Conservation (phyloP, 2,888 invertebrate genomes). For the Podabrus alpinus region DNA sequence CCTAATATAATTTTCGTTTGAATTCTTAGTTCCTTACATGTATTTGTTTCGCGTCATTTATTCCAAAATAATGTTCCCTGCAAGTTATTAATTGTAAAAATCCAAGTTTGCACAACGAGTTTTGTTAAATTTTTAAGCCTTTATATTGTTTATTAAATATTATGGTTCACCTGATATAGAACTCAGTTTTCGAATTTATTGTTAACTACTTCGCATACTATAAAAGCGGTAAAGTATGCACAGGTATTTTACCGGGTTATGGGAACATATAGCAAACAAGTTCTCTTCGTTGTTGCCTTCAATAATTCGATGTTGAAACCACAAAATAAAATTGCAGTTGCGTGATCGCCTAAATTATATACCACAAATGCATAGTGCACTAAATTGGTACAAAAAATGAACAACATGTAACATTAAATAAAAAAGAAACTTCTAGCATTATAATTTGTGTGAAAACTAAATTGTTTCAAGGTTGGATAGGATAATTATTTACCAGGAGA, state of each 20-base stretch:
- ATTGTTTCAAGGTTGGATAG: not conserved
- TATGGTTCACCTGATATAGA: not conserved
- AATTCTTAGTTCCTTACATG: too few relatives aligned
- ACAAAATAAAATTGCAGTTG: constrained; percentile 20
- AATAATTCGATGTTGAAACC: constrained; percentile 15
- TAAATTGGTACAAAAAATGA: constrained; percentile 13
- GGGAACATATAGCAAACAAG: constrained; percentile 15
- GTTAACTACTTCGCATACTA: not conserved
- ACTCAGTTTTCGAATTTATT: not conserved
- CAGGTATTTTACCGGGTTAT: constrained; percentile 15
- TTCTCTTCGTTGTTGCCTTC: constrained; percentile 2
- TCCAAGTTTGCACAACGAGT: not conserved
- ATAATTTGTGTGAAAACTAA: not conserved
- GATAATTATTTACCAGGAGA: not conserved
- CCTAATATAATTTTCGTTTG: too few relatives aligned
- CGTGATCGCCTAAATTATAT: constrained; percentile 25
- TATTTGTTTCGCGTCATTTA: too few relatives aligned
- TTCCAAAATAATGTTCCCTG: not conserved
- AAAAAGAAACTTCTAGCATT: not conserved
- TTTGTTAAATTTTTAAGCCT: not conserved
- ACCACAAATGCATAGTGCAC: constrained; percentile 15
- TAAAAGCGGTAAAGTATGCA: constrained; percentile 8
- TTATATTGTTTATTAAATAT: not conserved
- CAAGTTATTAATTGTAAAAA: not conserved
- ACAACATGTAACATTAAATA: not conserved